Conservation (phyloP, 2,888 invertebrate species). For the Ophonus ardosiacus region DNA sequence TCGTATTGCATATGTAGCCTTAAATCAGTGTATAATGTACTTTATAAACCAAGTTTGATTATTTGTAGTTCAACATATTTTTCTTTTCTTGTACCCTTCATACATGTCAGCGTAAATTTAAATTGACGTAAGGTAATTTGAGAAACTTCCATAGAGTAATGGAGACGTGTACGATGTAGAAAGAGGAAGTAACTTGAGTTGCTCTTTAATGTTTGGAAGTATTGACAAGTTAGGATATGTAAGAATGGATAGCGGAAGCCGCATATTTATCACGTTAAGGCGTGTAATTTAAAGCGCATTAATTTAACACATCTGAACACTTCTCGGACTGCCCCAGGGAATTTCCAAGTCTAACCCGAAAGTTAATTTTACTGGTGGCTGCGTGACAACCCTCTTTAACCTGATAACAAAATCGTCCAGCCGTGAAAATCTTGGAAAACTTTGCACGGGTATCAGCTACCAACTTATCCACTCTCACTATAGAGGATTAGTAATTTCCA, state of each 20-base stretch:
- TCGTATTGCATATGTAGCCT: too few relatives aligned
- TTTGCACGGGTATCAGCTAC: slow-evolving; percentile 42
- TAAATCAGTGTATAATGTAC: too few relatives aligned
- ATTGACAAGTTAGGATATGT: slow-evolving; percentile 16
- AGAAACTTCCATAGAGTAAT: neutral
- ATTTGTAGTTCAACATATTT: too few relatives aligned
- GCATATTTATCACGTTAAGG: slow-evolving; percentile 43
- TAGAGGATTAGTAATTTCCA: slow-evolving; percentile 28
- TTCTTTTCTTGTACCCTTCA: too few relatives aligned
- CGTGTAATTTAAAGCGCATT: slow-evolving; percentile 51
- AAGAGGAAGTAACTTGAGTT: neutral
- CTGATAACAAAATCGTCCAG: slow-evolving; percentile 59
- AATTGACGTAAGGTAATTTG: too few relatives aligned
- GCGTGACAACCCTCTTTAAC: slow-evolving; percentile 63
- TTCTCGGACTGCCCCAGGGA: slow-evolving; percentile 48
- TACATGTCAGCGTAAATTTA: too few relatives aligned
- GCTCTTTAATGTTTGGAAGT: slow-evolving; percentile 8
- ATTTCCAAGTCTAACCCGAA: slow-evolving; percentile 51
- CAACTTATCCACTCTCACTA: slow-evolving; percentile 56
- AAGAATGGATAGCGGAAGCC: slow-evolving; percentile 14
- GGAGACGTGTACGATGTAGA: neutral
- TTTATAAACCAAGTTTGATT: too few relatives aligned
- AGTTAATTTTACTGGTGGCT: slow-evolving; percentile 62
- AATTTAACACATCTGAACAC: slow-evolving; percentile 50
- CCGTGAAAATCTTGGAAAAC: slow-evolving; percentile 60